These are phyloP conservation scores for Hyposmocoma kahamanoa DNA, from an alignment of 1,140 invertebrate species.

Conservation along the genomic window DNA sequence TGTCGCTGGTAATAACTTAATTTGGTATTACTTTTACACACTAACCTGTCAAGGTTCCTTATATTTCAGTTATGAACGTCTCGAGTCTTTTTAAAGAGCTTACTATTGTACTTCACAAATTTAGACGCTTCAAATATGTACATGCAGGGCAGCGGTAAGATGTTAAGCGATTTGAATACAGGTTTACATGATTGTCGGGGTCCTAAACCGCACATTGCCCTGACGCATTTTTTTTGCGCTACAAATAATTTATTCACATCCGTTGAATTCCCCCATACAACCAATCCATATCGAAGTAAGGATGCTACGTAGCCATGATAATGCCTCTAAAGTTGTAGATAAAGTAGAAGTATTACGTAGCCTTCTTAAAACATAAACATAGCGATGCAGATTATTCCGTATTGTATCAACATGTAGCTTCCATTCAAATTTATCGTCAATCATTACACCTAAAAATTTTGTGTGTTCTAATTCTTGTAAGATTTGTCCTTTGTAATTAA, in stretches of 20 bases:
- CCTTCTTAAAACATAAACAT: neutral
- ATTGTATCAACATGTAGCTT: neutral
- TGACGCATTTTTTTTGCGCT: constrained; percentile 1
- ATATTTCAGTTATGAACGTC: neutral
- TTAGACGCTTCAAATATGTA: neutral
- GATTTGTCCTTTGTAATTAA: neutral
- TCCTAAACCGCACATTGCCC: neutral
- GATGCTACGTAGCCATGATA: constrained; percentile 1
- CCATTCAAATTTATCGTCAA: neutral
- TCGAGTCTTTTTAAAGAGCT: neutral
- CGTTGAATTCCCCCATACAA: neutral
- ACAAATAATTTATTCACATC: neutral
- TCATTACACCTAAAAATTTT: neutral
- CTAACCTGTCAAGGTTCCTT: neutral
- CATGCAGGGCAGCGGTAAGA: neutral
- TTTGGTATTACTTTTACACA: too few relatives aligned
- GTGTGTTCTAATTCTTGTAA: neutral
- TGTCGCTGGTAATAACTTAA: too few relatives aligned
- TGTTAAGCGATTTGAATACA: neutral
- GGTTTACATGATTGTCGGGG: neutral
- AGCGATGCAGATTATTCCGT: neutral
- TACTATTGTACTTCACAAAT: neutral
- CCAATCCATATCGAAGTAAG: neutral
- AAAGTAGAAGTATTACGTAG: neutral
- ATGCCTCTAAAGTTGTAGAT: neutral